Conservation (phyloP, 2,797 vertebrate species). For the Chloroceryle inda region DNA sequence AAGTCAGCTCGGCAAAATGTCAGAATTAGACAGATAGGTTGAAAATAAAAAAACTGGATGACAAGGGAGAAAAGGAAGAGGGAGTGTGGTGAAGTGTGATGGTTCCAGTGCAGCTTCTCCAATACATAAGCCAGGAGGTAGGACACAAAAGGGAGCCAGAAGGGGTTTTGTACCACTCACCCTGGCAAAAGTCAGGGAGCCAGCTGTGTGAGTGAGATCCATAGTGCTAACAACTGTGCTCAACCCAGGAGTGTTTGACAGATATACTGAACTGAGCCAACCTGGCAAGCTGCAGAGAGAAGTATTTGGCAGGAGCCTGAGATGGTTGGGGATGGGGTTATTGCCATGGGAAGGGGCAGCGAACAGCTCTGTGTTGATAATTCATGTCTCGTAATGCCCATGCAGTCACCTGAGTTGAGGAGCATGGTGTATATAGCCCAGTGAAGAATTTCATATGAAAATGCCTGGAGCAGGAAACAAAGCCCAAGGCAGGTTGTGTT, state of each 20-base stretch:
- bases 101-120: background rate
- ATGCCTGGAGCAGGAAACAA: background rate
- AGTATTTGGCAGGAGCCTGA: background rate
- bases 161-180: background rate
- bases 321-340: background rate
- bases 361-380: background rate
- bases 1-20: background rate
- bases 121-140: background rate
- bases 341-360: rapidly evolving
- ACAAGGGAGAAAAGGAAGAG: background rate
- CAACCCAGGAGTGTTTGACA: background rate
- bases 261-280: rapidly evolving
- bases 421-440: background rate
- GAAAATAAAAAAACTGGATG: background rate
- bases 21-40: background rate
- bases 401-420: background rate
- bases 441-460: background rate
- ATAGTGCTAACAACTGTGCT: background rate
- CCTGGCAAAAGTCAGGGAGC: background rate
- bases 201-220: background rate
- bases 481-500: background rate
- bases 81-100: rapidly evolving
- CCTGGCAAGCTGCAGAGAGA: background rate
- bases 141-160: background rate
- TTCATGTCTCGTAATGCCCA: rapidly evolving